A percentile compares a stretch with the other conserved stretches of the same genome.
phyloP scores from a whole-genome alignment of 2,113 vertebrate species.

The Dromaius novaehollandiae region DNA sequence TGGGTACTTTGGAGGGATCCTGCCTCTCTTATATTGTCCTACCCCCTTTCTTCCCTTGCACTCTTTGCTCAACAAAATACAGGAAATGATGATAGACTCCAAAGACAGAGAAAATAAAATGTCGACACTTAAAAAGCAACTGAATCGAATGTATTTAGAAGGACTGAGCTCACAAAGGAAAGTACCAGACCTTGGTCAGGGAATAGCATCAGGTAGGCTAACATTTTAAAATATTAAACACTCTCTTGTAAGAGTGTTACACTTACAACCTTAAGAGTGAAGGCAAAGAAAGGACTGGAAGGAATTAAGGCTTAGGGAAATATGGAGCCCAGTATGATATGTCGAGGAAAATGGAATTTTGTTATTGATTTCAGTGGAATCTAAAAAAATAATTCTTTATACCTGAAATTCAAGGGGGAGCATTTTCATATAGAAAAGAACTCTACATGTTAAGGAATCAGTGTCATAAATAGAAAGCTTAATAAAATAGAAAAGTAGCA shows the following conservation, averaged over 20 bases:
- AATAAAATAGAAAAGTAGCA: not conserved
- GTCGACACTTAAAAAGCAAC: constrained; percentile 1
- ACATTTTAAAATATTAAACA: not conserved
- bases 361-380: not conserved
- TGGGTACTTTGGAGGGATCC: not conserved
- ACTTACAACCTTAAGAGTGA: not conserved
- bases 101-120: constrained; percentile 29
- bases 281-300: not conserved
- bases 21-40: not conserved
- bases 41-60: not conserved
- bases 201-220: not conserved
- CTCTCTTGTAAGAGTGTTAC: not conserved
- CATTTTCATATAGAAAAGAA: not conserved
- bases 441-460: not conserved
- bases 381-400: not conserved
- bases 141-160: constrained; percentile 29
- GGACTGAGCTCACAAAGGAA: constrained; percentile 9
- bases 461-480: not conserved
- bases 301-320: not conserved
- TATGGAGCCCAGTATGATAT: not conserved
- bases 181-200: not conserved
- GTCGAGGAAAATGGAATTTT: not conserved
- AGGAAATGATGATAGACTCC: constrained; percentile 27
- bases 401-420: not conserved
- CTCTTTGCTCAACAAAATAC: not conserved